phyloP scores from a whole-genome alignment of 2,888 invertebrate species.

The Cheilosia variabilis region DNA sequence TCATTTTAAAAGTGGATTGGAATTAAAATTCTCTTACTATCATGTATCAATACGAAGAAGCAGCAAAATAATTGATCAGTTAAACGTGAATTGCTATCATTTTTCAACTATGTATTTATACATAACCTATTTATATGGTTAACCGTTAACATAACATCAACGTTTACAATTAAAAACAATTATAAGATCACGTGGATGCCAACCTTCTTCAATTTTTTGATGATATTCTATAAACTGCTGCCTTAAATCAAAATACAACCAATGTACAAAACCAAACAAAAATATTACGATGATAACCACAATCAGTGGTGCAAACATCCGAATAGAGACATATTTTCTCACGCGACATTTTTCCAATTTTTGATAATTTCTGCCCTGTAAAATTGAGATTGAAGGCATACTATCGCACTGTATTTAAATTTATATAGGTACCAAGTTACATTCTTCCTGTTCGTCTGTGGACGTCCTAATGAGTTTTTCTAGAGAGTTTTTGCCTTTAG shows the following conservation, averaged over 20 bases:
- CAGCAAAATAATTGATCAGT: too few relatives aligned
- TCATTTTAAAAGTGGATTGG: too few relatives aligned
- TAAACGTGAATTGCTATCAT: too few relatives aligned
- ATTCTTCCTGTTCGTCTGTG: constrained; percentile 86
- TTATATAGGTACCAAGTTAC: constrained; percentile 80
- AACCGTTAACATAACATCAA: neutral
- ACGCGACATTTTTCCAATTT: constrained; percentile 79
- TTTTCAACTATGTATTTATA: too few relatives aligned
- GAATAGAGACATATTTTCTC: constrained; percentile 80
- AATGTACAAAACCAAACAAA: constrained; percentile 81
- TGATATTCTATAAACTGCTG: constrained; percentile 82
- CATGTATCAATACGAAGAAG: too few relatives aligned
- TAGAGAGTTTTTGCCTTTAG: constrained; percentile 84
- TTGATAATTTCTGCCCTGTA: constrained; percentile 78
- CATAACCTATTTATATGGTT: neutral
- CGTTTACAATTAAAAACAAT: constrained; percentile 9
- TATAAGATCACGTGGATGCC: constrained; percentile 1
- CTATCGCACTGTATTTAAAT: constrained; percentile 21
- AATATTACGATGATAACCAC: constrained; percentile 80
- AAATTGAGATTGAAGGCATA: constrained; percentile 47
- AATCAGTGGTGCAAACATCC: constrained; percentile 81
- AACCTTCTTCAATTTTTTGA: constrained; percentile 83
- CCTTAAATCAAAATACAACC: constrained; percentile 83
- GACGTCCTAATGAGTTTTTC: constrained; percentile 87
- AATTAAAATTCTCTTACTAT: too few relatives aligned